Conservation (phyloP, 2,797 vertebrate genomes). For the Lutjanus campechanus region DNA sequence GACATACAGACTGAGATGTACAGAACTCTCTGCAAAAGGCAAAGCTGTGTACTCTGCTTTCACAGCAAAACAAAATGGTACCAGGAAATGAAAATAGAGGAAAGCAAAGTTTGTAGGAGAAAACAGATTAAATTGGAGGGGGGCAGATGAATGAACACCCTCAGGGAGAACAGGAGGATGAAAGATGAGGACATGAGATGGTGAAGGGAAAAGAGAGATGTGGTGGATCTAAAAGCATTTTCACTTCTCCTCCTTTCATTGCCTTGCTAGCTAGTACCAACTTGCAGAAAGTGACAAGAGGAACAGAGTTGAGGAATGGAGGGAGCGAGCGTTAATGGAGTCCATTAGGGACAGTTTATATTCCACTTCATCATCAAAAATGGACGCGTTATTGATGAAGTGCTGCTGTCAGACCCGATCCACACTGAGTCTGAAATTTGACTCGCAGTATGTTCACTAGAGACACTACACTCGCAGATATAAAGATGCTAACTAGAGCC, state of each 20-base stretch:
- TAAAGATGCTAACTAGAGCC: too few species aligned
- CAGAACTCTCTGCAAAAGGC: neutral
- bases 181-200: conserved; percentile 21
- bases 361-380: conserved; percentile 39
- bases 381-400: conserved; percentile 23
- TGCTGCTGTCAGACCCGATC: conserved; percentile 16
- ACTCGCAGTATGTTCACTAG: conserved; percentile 4
- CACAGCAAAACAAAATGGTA: neutral
- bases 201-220: conserved; percentile 7
- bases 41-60: conserved; percentile 1
- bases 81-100: neutral
- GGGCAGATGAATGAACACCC: conserved; percentile 18
- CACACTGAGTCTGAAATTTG: conserved; percentile 11
- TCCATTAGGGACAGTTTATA: conserved; percentile 9
- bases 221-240: conserved; percentile 22
- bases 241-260: conserved; percentile 2
- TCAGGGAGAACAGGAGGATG: conserved; percentile 12
- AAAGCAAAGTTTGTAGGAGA: conserved; percentile 16
- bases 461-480: neutral
- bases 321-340: conserved; percentile 4
- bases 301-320: conserved; percentile 24
- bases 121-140: conserved; percentile 13
- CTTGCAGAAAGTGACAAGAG: conserved; percentile 18
- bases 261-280: neutral
- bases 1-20: neutral